phyloP scores from a whole-genome alignment of 35 echinoderm and acorn worm genomes.

The Heliocidaris erythrogramma region DNA sequence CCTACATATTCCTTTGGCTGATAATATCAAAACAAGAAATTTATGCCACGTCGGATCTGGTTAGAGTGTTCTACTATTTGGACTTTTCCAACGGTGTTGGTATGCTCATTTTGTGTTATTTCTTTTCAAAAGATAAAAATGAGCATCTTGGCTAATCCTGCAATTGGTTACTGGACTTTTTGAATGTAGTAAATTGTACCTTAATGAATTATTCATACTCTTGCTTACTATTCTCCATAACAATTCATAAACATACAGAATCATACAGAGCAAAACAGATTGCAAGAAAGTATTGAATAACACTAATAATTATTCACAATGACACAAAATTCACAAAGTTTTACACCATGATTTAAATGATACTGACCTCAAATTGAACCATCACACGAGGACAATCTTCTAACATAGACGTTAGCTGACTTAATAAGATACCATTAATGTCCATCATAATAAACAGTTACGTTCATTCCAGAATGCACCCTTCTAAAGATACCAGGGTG shows the following conservation, averaged over 20 bases:
- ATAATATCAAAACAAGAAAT: conserved; percentile 4
- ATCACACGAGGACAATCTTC: not conserved
- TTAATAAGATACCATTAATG: not conserved
- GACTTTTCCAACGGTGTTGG: not conserved
- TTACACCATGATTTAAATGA: not conserved
- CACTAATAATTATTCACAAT: not conserved
- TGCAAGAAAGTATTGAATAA: not conserved
- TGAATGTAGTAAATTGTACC: no score
- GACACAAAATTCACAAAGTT: not conserved
- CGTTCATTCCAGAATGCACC: not conserved
- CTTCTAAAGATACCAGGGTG: not conserved
- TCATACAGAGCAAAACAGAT: no score
- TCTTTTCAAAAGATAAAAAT: not conserved
- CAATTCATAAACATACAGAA: no score
- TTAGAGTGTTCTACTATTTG: not conserved
- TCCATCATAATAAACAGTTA: not conserved
- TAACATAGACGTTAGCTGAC: not conserved
- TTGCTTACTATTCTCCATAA: no score
- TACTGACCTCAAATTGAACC: not conserved
- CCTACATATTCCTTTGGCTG: conserved; percentile 7
- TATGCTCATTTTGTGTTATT: not conserved
- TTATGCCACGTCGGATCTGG: not conserved
- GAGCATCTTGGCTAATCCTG: not conserved
- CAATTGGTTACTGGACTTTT: no score
- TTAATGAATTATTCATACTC: no score